Percentiles rank a stretch among this genome's conserved stretches.
Conservation (phyloP, 2,113 vertebrate species). For the Pseudopodoces humilis region DNA sequence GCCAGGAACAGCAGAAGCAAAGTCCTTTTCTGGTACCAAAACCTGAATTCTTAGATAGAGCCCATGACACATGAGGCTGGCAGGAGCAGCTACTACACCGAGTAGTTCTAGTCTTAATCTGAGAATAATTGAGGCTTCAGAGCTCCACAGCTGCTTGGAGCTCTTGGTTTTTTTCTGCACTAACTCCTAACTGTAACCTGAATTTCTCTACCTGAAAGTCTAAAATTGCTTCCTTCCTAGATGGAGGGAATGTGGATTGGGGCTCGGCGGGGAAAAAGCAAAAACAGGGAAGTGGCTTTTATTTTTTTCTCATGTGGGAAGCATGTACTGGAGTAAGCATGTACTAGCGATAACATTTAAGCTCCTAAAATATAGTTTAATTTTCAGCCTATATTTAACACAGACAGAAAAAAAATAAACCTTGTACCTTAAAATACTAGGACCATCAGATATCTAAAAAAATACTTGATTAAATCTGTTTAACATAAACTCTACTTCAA, state of each 20-base stretch:
- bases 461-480: background rate
- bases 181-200: background rate
- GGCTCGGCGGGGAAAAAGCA: background rate
- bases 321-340: background rate
- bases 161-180: background rate
- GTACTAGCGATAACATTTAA: background rate
- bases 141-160: background rate
- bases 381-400: background rate
- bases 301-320: background rate
- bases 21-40: background rate
- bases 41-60: background rate
- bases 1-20: background rate
- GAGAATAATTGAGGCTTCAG: background rate
- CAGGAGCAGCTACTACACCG: background rate
- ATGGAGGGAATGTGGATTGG: background rate
- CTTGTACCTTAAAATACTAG: background rate
- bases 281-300: background rate
- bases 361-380: background rate
- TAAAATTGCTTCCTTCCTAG: background rate
- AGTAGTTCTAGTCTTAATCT: background rate
- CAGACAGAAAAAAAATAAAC: background rate
- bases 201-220: background rate
- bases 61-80: background rate
- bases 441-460: background rate
- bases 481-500: background rate